Conservation (phyloP, 2,113 vertebrate genomes). For the Lagopus leucura region DNA sequence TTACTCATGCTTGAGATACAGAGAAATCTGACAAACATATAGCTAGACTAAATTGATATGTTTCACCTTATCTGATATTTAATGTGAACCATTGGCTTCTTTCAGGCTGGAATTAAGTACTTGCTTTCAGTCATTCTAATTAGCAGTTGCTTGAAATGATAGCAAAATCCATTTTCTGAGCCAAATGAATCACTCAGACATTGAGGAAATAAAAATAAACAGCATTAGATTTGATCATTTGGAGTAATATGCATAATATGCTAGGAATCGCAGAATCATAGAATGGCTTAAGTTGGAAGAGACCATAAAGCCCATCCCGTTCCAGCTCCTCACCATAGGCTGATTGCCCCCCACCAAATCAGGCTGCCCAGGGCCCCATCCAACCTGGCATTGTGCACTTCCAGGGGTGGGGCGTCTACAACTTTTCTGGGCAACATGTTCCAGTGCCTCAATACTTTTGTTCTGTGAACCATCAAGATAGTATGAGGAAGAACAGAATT, state of each 20-base stretch:
- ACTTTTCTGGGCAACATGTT: too few relatives aligned
- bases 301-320: too few relatives aligned
- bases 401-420: too few relatives aligned
- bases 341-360: too few relatives aligned
- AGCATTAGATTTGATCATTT: background rate
- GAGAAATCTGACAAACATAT: background rate
- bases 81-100: background rate
- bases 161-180: conserved; percentile 9
- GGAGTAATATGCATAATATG: background rate
- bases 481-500: too few relatives aligned
- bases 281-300: too few relatives aligned
- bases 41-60: background rate
- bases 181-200: background rate
- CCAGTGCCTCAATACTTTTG: too few relatives aligned
- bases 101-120: background rate
- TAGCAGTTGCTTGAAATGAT: background rate
- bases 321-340: too few relatives aligned
- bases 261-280: too few relatives aligned
- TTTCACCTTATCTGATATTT: conserved; percentile 21
- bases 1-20: background rate
- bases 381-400: too few relatives aligned
- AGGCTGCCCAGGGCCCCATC: too few relatives aligned
- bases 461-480: too few relatives aligned
- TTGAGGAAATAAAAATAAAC: conserved; percentile 29
- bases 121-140: conserved; percentile 37